Conservation (phyloP, 2,888 invertebrate genomes). For the Noctuana brunneofusca region DNA sequence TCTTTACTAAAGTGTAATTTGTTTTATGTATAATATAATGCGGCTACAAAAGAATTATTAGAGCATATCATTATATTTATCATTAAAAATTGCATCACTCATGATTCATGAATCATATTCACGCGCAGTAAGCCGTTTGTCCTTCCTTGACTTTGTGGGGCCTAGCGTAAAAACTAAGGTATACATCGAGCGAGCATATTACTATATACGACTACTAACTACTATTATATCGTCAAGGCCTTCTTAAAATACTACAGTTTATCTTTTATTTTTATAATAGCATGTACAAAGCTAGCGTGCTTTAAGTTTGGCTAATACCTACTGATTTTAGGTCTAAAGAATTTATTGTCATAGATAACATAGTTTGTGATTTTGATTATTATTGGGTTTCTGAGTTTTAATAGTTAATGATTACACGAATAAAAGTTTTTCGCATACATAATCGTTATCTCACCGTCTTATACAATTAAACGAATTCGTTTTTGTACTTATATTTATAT, state of each 20-base stretch:
- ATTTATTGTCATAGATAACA: too few species aligned
- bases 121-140: conserved; percentile 22
- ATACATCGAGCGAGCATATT: not conserved
- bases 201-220: not conserved
- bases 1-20: not conserved
- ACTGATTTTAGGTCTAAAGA: too few species aligned
- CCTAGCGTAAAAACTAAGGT: conserved; percentile 19
- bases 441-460: too few species aligned
- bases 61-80: conserved; percentile 17
- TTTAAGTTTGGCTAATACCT: too few species aligned
- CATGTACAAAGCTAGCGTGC: too few species aligned
- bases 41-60: conserved; percentile 5
- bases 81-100: conserved; percentile 25
- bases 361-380: too few species aligned
- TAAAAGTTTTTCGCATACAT: too few species aligned
- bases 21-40: not conserved
- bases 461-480: too few species aligned
- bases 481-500: too few species aligned
- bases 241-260: conserved; percentile 12
- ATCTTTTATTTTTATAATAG: not conserved
- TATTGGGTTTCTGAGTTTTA: too few species aligned
- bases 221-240: conserved; percentile 14
- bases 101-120: conserved; percentile 20
- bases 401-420: too few species aligned
- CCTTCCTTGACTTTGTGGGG: conserved; percentile 26